Conservation (phyloP, 2,888 invertebrate species). For the Theretra japonica region DNA sequence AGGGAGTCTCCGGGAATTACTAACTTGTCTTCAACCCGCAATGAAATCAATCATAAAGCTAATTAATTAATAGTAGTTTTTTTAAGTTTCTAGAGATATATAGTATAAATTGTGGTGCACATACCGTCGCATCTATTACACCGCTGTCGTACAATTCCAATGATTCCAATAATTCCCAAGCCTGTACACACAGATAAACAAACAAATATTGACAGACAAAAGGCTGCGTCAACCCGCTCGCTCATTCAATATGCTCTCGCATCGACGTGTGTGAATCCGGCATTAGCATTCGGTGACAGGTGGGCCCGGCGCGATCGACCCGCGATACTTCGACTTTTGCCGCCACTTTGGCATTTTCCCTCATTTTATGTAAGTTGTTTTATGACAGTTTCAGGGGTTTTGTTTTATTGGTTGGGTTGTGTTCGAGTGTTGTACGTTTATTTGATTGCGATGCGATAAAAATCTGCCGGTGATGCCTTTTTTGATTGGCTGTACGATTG, state of each 20-base stretch:
- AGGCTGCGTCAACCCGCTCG: background rate
- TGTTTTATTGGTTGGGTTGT: constrained; percentile 46
- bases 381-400: constrained; percentile 53
- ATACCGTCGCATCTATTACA: too few species aligned
- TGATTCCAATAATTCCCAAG: background rate
- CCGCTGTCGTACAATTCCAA: too few species aligned
- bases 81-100: too few species aligned
- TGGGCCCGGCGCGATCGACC: constrained; percentile 52
- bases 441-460: constrained; percentile 30
- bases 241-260: background rate
- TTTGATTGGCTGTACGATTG: constrained; percentile 12
- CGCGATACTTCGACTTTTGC: constrained; percentile 36
- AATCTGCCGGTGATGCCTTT: constrained; percentile 34
- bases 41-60: too few species aligned
- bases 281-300: constrained; percentile 79
- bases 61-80: too few species aligned
- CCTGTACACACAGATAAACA: background rate
- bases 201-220: background rate
- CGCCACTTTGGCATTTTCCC: constrained; percentile 41
- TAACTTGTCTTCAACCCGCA: too few species aligned
- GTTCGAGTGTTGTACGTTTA: constrained; percentile 36
- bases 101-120: too few species aligned
- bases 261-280: constrained; percentile 29
- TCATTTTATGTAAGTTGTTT: constrained; percentile 53
- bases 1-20: too few species aligned